Base-by-base conservation (phyloP, 2,113 vertebrate species). In the Heliornis fulica region DNA sequence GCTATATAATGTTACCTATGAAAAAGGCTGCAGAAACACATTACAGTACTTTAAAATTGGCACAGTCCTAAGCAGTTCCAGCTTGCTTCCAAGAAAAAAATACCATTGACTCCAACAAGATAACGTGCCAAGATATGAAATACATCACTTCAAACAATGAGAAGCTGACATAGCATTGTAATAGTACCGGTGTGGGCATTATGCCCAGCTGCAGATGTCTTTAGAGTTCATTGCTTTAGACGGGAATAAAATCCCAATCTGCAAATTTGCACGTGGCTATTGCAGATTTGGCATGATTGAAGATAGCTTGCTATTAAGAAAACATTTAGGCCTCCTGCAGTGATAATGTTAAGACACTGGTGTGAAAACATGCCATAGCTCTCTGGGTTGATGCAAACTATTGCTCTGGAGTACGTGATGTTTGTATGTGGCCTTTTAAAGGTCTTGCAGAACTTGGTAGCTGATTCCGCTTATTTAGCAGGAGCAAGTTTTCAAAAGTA, bases 81-180 rank as follows among this genome's bases (percentile, higher is more conserved):
- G 10, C 56, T 87, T 86, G 79, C 90, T 95, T 94, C 96, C 90
- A 93, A 91, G 87, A 93, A 93, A 95, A 85, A 96, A 97, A 77
- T 69, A 83, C 71, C 75, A 40, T 80, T 61, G 41, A 63, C 87
- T 96, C 22, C 63, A 93, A 71, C 54, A 75, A 89, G 88, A 84
- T 82, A 80, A 69, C 26, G 17, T 92, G 89, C 74, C 93, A 66
- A 68, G 65, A 78, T 95, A 92, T 81, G 81, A 94, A 97, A 97
- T 95, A 60, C 68, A 81, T 95, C 87, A 89, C 92, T 78, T 89
- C 70, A 77, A 93, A 83, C 94, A 90, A 94, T 92, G 93, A 96
- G 93, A 94, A 94, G 83, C 61, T 95, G 97, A 86, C 91, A 89
- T 89, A 81, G 85, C 65, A 34, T 94, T 94, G 76, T 96, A 90